These are phyloP conservation scores for Carcharodon carcharias DNA, from an alignment of 2,797 vertebrate genomes.

Conservation along the genomic window DNA sequence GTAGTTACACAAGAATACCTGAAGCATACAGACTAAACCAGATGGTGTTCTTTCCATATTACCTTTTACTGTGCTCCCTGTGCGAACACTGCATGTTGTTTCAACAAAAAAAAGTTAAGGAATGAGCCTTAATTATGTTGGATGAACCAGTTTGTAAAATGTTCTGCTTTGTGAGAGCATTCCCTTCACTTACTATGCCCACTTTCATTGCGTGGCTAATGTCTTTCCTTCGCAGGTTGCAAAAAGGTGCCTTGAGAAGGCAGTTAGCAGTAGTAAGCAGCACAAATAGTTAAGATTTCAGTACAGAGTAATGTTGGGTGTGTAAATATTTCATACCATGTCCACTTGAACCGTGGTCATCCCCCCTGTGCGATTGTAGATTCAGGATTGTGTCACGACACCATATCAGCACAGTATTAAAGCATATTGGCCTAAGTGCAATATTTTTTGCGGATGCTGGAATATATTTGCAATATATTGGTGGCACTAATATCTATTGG, in stretches of 20 bases:
- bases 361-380: neutral
- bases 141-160: neutral
- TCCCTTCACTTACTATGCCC: too few relatives aligned
- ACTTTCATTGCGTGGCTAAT: neutral
- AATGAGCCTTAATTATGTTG: neutral
- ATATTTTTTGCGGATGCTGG: neutral
- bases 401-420: neutral
- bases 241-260: neutral
- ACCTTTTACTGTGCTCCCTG: neutral
- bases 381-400: neutral
- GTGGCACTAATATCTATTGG: neutral
- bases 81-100: neutral
- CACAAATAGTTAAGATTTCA: neutral
- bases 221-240: neutral
- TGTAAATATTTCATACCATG: neutral
- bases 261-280: neutral
- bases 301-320: neutral
- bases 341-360: neutral
- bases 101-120: neutral
- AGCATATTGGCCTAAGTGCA: neutral
- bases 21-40: neutral
- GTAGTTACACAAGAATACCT: neutral
- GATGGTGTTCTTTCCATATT: neutral
- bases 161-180: neutral
- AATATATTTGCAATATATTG: neutral